These are phyloP conservation scores for Rhizomys pruinosus DNA, from an alignment of 2,113 vertebrate genomes.

Conservation along the genomic window DNA sequence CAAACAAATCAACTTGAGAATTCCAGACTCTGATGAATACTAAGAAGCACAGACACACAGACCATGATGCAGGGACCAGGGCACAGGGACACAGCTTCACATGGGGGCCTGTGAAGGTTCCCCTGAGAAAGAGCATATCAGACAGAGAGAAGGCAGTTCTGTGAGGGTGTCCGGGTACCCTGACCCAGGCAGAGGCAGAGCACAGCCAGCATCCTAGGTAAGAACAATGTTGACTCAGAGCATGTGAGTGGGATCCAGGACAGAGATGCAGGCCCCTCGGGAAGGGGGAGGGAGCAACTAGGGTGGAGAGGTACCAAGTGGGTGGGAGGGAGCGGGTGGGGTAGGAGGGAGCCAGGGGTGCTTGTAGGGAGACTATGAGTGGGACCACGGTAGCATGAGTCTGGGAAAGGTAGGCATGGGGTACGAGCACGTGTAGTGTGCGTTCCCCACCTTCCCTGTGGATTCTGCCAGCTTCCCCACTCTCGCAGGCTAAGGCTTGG, in stretches of 20 bases:
- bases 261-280: neutral
- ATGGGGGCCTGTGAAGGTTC: rapidly evolving
- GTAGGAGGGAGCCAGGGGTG: neutral
- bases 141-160: neutral
- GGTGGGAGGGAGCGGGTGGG: neutral
- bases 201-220: neutral
- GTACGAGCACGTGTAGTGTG: neutral
- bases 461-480: neutral
- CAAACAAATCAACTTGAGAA: neutral
- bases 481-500: neutral
- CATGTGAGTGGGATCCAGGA: rapidly evolving
- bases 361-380: neutral
- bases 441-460: neutral
- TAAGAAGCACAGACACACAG: neutral
- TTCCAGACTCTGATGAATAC: neutral
- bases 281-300: neutral
- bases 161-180: neutral
- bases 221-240: neutral
- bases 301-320: too few relatives aligned
- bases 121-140: neutral
- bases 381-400: neutral
- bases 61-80: neutral
- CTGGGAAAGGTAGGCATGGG: neutral
- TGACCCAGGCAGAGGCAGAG: neutral
- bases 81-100: neutral